These are phyloP conservation scores for Anastatus disparis DNA, from an alignment of 1,140 invertebrate species.

Conservation along the genomic window DNA sequence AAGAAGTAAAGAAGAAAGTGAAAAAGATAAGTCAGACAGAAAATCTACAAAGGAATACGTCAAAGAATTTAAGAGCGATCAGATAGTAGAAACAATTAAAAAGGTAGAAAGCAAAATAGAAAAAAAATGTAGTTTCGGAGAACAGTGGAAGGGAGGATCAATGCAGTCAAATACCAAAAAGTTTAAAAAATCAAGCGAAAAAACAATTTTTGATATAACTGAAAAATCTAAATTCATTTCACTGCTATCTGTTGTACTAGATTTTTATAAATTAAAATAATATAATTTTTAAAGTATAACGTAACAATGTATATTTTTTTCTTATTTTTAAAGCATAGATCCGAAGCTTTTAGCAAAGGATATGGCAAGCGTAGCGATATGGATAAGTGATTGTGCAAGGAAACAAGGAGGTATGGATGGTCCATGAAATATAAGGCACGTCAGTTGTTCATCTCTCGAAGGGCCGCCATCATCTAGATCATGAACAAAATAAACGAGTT, in stretches of 20 bases:
- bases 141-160: background rate
- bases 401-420: constrained; percentile 63
- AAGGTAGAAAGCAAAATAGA: background rate
- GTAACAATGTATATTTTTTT: no score
- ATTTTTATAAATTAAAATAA: no score
- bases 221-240: background rate
- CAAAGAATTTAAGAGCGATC: no score
- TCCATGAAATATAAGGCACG: no score
- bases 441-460: no score
- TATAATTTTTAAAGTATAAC: no score
- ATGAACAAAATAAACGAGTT: no score
- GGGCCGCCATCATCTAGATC: no score
- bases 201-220: background rate
- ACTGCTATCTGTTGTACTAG: constrained; percentile 48
- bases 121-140: background rate
- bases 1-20: no score
- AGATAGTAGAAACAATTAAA: no score
- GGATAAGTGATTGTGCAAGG: constrained; percentile 61
- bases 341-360: constrained; percentile 53
- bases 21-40: no score
- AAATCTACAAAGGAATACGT: no score
- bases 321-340: constrained; percentile 63
- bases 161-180: background rate
- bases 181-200: background rate
- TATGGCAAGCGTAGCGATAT: constrained; percentile 56